A percentile compares a stretch with the other conserved stretches of the same genome.
These are phyloP conservation scores for Salticus scenicus DNA, from an alignment of 2,888 invertebrate species.

Conservation along the genomic window DNA sequence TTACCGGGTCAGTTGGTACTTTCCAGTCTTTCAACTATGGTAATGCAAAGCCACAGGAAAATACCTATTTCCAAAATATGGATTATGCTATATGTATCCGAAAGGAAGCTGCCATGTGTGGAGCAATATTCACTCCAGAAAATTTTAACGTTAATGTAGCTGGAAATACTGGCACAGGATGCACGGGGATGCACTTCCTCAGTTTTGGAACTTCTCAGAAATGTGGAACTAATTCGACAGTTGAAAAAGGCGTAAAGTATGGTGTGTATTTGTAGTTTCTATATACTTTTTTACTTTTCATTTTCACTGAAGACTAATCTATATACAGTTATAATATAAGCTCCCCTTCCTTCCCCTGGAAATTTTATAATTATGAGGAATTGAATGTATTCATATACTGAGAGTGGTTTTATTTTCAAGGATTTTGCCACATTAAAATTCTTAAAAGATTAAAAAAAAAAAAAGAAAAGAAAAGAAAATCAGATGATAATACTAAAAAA, in stretches of 20 bases:
- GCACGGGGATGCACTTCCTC: constrained; percentile 39
- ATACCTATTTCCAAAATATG: constrained; percentile 77
- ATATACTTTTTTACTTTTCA: not conserved
- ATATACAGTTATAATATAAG: too few species aligned
- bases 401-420: too few species aligned
- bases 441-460: too few species aligned
- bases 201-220: constrained; percentile 35
- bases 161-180: not conserved
- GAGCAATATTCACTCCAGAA: constrained; percentile 37
- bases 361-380: too few species aligned
- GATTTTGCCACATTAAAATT: too few species aligned
- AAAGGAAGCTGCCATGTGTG: constrained; percentile 88
- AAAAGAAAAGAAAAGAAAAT: too few species aligned
- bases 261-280: constrained; percentile 20
- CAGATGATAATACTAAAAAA: too few species aligned
- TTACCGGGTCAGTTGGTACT: constrained; percentile 86
- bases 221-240: constrained; percentile 29
- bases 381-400: too few species aligned
- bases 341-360: too few species aligned
- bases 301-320: too few species aligned
- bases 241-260: constrained; percentile 12
- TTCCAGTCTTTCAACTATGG: constrained; percentile 90
- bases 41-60: constrained; percentile 74
- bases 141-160: constrained; percentile 48
- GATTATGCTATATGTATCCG: constrained; percentile 91